Evolutionary conservation across 2,113 vertebrate genomes (phyloP).

Genomic region (Syngnathus scovelli): DNA sequence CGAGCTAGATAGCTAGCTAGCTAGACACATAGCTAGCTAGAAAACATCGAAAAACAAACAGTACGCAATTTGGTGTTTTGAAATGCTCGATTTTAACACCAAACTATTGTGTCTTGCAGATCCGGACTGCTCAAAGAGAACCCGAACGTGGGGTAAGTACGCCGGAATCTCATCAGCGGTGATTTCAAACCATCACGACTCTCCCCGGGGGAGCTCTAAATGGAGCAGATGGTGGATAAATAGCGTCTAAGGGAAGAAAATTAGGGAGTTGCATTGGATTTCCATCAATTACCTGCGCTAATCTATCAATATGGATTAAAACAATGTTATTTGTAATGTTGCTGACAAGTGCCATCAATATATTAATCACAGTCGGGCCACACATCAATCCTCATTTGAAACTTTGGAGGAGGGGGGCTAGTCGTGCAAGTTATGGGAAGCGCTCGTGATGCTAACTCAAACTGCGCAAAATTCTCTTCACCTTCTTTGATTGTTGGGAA

Average conservation of each 20-base stretch:
- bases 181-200: constrained; percentile 60
- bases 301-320: constrained; percentile 56
- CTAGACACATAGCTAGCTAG: too few species aligned
- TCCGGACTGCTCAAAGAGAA: constrained; percentile 2
- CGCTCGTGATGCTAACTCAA: not conserved
- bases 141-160: constrained; percentile 18
- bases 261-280: constrained; percentile 57
- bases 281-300: constrained; percentile 64
- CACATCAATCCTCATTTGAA: constrained; percentile 61
- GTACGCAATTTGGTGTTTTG: not conserved
- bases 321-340: constrained; percentile 53
- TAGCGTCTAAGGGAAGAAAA: constrained; percentile 44
- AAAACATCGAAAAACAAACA: not conserved
- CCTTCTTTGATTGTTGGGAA: too few species aligned
- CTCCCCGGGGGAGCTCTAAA: constrained; percentile 50
- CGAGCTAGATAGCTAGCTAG: too few species aligned
- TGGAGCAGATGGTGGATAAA: constrained; percentile 67
- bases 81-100: not conserved
- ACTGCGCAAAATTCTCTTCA: too few species aligned
- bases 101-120: not conserved
- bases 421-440: not conserved
- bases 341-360: constrained; percentile 67
- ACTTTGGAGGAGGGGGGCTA: not conserved
- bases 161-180: constrained; percentile 71
- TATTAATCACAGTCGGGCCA: constrained; percentile 54